These are phyloP conservation scores for Aphaenogaster ashmeadi DNA, from an alignment of 1,140 invertebrate species.

Conservation along the genomic window DNA sequence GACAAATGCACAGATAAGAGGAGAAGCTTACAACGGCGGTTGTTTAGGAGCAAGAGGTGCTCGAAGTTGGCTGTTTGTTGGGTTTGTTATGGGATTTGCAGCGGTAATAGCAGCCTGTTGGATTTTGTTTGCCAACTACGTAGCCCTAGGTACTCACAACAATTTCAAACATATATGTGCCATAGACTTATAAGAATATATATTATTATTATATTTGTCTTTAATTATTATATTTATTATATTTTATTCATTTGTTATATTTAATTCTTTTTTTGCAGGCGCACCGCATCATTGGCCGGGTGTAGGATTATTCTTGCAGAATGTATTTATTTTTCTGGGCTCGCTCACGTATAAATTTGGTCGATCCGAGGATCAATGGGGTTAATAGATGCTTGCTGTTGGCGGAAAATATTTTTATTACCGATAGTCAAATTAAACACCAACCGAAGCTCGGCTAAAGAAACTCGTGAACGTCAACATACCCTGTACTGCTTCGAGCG, in stretches of 20 bases:
- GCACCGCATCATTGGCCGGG: slow-evolving; percentile 91
- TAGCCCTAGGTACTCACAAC: slow-evolving; percentile 85
- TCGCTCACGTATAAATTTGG: slow-evolving; percentile 98
- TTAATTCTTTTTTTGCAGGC: slow-evolving; percentile 70
- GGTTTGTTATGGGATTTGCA: slow-evolving; percentile 98
- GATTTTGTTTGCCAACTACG: slow-evolving; percentile 96
- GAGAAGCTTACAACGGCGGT: slow-evolving; percentile 95
- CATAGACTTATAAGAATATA: neutral
- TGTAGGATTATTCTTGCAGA: slow-evolving; percentile 97
- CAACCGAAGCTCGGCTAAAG: neutral
- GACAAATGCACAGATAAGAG: slow-evolving; percentile 97
- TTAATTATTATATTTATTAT: neutral
- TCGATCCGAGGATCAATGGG: slow-evolving; percentile 95
- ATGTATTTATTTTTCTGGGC: slow-evolving; percentile 97
- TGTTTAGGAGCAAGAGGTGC: slow-evolving; percentile 96
- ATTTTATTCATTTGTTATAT: too few species aligned
- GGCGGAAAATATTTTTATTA: slow-evolving; percentile 47
- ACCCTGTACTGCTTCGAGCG: slow-evolving; percentile 9
- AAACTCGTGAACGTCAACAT: slow-evolving; percentile 12
- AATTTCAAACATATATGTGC: neutral
- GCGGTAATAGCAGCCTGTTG: slow-evolving; percentile 97
- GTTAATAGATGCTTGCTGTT: slow-evolving; percentile 79
- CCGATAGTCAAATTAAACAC: slow-evolving; percentile 15
- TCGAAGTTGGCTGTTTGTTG: slow-evolving; percentile 98
- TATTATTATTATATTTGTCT: neutral